Conservation (phyloP, 2,888 invertebrate species). For the Tholera decimalis region DNA sequence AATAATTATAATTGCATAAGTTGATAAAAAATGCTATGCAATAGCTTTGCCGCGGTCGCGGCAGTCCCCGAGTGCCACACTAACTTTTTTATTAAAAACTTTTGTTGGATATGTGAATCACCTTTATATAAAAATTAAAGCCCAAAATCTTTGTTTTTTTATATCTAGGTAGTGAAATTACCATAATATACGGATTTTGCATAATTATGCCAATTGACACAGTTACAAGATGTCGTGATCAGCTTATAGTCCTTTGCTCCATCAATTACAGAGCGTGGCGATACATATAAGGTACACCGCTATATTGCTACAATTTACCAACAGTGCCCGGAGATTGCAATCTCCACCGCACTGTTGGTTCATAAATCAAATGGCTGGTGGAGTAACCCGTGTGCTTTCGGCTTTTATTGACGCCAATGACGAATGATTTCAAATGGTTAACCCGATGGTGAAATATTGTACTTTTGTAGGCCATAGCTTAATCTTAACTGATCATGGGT, state of each 20-base stretch:
- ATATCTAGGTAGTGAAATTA: not conserved
- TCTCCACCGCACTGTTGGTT: slow-evolving; percentile 66
- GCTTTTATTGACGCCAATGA: slow-evolving; percentile 68
- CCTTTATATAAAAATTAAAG: not conserved
- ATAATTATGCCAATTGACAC: slow-evolving; percentile 30
- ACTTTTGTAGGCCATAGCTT: slow-evolving; percentile 41
- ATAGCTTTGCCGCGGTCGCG: no score
- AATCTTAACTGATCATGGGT: slow-evolving; percentile 48
- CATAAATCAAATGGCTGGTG: slow-evolving; percentile 76
- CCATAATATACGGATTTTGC: not conserved
- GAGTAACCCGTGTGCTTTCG: slow-evolving; percentile 70
- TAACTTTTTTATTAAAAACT: no score
- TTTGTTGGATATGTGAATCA: slow-evolving; percentile 17
- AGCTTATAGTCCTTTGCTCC: slow-evolving; percentile 29
- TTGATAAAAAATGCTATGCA: no score
- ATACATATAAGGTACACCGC: slow-evolving; percentile 48
- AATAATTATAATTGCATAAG: no score
- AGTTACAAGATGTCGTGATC: slow-evolving; percentile 43
- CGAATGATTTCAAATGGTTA: slow-evolving; percentile 71
- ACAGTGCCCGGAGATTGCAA: slow-evolving; percentile 68
- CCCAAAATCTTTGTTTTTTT: not conserved
- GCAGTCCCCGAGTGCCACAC: no score
- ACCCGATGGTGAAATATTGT: slow-evolving; percentile 61
- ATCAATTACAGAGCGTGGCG: slow-evolving; percentile 39
- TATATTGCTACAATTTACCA: slow-evolving; percentile 61